Base-by-base conservation (phyloP, 2,888 invertebrate species). In the Nomada flava region DNA sequence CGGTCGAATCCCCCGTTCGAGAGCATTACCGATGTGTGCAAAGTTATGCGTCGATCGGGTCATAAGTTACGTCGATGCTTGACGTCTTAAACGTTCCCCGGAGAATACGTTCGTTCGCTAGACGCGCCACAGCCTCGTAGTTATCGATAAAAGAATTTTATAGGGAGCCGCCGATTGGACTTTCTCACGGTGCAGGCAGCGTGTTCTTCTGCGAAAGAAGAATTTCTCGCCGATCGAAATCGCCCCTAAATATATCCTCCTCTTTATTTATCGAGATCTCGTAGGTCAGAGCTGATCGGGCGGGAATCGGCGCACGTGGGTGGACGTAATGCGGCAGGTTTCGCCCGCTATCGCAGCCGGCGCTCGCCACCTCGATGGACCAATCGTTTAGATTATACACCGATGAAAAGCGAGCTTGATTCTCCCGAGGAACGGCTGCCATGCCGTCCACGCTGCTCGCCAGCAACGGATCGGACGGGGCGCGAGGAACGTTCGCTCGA, bases 321-420 rank as follows among this genome's bases (percentile, higher is more conserved):
- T 50, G 75, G 55, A 42, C 18, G 50, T 78, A 60, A 72, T 60
- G 23, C 68, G 11, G 63, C 65, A 29, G 36, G 57, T 70, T 53
- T 42, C 10, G 44, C 18, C 42, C 18, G 20, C 57, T 72, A 73
- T 77, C 67, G 65, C 50, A 29, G 26, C 36, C 60, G 18, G n/a
- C 52, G 44, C 74, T 68, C 52, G 44, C 36, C 52, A 26, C 42
- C 57, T 60, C 77, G 77, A 82, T 68, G 82, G 78, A 55, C 71
- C 62, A 69, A 84, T 82, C 82, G 67, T 87, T 85, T 84, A 75
- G 80, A 86, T 82, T 60, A 53, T 53, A 26, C 79, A 44, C 63
- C 67, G 77, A 69, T 60, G 62, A 76, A 55, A 79, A 71, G 59
- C 76, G 76, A 67, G 55, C 67, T 79, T 83, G 79, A 79, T 86